phyloP scores from a whole-genome alignment of 1,140 invertebrate genomes.

The Heliconius melpomene region DNA sequence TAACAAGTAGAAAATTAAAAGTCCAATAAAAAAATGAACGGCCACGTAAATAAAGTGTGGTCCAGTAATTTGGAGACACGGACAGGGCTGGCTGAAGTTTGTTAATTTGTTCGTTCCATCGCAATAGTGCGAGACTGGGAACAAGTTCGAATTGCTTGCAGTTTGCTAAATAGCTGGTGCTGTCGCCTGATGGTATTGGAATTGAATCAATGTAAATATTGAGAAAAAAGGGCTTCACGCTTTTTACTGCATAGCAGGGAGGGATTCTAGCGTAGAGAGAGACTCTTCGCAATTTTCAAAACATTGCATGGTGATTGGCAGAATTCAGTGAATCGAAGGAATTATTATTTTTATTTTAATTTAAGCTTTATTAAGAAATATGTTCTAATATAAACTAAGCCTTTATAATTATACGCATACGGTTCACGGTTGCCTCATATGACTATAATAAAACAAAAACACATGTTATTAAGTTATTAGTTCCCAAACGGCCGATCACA shows the following conservation, averaged over 20 bases:
- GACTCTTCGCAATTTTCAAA: too few relatives aligned
- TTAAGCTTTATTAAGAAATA: background rate
- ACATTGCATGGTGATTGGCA: too few relatives aligned
- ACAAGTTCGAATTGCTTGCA: conserved; percentile 61
- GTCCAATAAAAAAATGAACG: conserved; percentile 26
- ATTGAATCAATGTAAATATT: conserved; percentile 6
- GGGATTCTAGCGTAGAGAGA: too few relatives aligned
- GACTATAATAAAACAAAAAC: background rate
- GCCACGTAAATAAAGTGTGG: conserved; percentile 31
- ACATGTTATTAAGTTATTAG: conserved; percentile 17
- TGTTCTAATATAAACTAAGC: background rate
- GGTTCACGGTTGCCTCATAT: background rate
- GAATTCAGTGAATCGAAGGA: too few relatives aligned
- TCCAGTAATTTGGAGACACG: conserved; percentile 32
- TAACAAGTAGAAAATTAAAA: conserved; percentile 29
- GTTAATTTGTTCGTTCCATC: conserved; percentile 62
- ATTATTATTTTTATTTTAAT: too few relatives aligned
- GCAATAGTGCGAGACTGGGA: conserved; percentile 42
- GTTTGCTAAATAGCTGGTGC: conserved; percentile 53
- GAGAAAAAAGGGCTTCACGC: background rate
- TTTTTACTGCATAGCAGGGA: too few relatives aligned
- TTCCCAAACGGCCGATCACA: conserved; percentile 16
- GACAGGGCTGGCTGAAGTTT: conserved; percentile 50
- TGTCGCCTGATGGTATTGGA: conserved; percentile 10
- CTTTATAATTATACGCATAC: background rate